Evolutionary conservation across 2,797 vertebrate genomes (phyloP), one percentile per base, ranked within the genome.

Genomic region (Xiphophorus birchmanni): DNA sequence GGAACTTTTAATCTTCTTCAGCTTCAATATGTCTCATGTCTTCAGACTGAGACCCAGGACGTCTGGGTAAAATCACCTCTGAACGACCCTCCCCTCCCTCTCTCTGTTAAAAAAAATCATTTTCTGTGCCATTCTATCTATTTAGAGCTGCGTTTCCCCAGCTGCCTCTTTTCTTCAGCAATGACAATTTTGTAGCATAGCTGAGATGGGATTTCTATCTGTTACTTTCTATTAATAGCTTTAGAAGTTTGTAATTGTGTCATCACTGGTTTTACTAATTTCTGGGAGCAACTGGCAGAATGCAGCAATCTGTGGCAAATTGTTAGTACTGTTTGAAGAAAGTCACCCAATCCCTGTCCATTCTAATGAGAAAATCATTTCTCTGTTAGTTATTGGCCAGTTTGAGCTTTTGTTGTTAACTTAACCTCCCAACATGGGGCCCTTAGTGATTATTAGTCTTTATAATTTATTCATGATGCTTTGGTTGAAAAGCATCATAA

Each of bases 1-100:
- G 90, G 88, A 89, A 91, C 92, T 91, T 93, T 94, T 91, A 87
- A 95, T 94, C 91, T 92, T 92, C 85, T 89, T 93, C 90, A 82
- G 86, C 90, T 94, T 92, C 90, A 93, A 91, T 93, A 92, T 91
- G 90, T 92, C 91, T 93, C 85, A 87, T 89, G 84, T 91, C 87
- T 93, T 90, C 85, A 89, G 92, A 83, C 84, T 75, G 80, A 87
- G 86, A 89, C 86, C 78, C 75, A 80, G 65, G 73, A 89, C 86
- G 86, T 85, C 83, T 71, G 77, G 60, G 84, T 60, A 45, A 87
- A 91, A 91, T 85, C 84, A 84, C 65, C 76, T 76, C 29, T 60
- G 9, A 48, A 35, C 4, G 56, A 76, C 56, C 56, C 56, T 29
- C 56, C 26, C 4, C 26, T 2, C 56, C 56, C n/a, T 13, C n/a